Evolutionary conservation across 37 sponge, comb jelly and placozoan species (phyloP), one percentile per base, ranked within the genome.

Genomic region (Halisarca cf. caerulea): DNA sequence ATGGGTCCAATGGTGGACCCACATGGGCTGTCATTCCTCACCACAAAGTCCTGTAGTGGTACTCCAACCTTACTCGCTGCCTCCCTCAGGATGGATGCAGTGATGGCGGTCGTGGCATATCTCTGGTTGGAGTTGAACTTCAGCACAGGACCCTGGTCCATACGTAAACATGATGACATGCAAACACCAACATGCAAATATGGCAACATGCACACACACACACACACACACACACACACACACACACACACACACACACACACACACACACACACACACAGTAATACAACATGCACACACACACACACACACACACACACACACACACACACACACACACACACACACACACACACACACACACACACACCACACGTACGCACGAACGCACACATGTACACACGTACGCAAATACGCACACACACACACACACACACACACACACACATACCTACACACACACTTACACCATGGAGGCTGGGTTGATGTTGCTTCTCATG

Each of bases 1-100:
- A 98, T 90, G 28, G 98, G 98, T 23, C 98, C 98, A 57, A 98
- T 95, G 72, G 98, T 98, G 37, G 89, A 86, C 23, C 98, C 98
- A 93, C 98, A 98, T 32, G 92, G 69, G 41, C 91, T 88, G 90
- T 98, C 98, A 83, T 98, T 98, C 6, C 94, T 84, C 17, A 98
- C 98, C 41, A 89, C 94, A 27, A 93, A 88, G 28, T 95, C 96
- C 87, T 92, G 54, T 21, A 97, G 54, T 7, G 95, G 98, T 8
- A 98, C 90, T 9, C 38, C 85, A 28, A 74, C 86, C 27, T 61
- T 82, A 0, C 33, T 17, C 0, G 92, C 95, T 2, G 93, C 83
- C 38, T 93, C 90, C 35, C 89, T 84, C 60, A 98, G 36, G 43
- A 95, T 80, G 30, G 96, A 79, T 11, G 94, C 89, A 21, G 92